Conservation (phyloP, 2,888 invertebrate species). For the Tanytarsus gracilentus region DNA sequence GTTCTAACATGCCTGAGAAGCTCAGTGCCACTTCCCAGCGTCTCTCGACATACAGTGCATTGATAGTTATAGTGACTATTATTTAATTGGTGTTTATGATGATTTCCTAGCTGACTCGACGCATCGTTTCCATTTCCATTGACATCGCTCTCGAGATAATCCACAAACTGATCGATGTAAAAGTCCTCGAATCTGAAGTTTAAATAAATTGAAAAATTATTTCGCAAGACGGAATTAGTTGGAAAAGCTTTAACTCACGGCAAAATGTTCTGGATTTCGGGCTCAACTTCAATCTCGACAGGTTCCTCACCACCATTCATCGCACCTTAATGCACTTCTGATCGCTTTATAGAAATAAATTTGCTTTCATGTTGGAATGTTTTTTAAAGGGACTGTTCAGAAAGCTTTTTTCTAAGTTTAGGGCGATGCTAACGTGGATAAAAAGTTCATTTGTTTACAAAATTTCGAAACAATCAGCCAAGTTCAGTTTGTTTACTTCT, state of each 20-base stretch:
- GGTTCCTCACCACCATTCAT: conserved; percentile 27
- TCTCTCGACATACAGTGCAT: conserved; percentile 21
- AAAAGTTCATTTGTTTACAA: too few relatives aligned
- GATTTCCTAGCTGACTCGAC: not conserved
- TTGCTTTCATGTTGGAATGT: too few relatives aligned
- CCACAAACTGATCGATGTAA: conserved; percentile 22
- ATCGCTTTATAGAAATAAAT: conserved; percentile 1
- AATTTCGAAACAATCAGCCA: too few relatives aligned
- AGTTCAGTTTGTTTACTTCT: too few relatives aligned
- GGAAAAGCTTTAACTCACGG: conserved; percentile 13
- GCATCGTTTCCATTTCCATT: not conserved
- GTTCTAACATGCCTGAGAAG: conserved; percentile 8
- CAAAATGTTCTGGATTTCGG: conserved; percentile 19
- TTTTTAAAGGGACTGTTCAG: too few relatives aligned
- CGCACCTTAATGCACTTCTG: not conserved
- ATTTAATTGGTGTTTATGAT: not conserved
- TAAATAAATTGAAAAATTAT: conserved; percentile 5
- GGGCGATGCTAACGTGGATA: too few relatives aligned
- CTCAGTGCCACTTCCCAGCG: not conserved
- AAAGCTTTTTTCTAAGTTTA: too few relatives aligned
- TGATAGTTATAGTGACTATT: not conserved
- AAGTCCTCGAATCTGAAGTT: conserved; percentile 21
- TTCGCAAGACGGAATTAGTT: not conserved
- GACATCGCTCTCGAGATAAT: conserved; percentile 12
- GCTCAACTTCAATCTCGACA: conserved; percentile 20